Base-by-base conservation (phyloP, 2,888 invertebrate genomes). In the Tinea semifulvella region DNA sequence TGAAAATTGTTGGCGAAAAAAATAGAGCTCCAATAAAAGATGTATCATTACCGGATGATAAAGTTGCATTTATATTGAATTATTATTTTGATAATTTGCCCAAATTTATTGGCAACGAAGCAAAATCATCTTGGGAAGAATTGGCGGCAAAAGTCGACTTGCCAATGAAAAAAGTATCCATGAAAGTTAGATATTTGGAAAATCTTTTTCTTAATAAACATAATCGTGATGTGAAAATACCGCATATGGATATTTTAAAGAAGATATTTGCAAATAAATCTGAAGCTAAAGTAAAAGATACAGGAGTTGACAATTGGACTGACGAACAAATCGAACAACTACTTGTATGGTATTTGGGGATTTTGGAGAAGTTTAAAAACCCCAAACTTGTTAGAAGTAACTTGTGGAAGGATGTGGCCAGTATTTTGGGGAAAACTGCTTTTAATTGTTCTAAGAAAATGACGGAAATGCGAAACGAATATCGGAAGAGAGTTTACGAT, bases 351-450 rank as follows among this genome's bases (percentile, higher is more conserved):
- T 80, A 77, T 53, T 50, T 77, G 44, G 62, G 64, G 1, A 74
- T 77, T 55, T 58, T 77, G 50, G 76, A 77, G 1, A 75, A 75
- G 48, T 80, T 80, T 47, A 80, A 77, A 47, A 76, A 76, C 43
- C 73, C 79, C 0, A 76, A 75, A 51, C 75, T 62, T 25, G 66
- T 72, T 0, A 53, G 72, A 0, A 73, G 68, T 6, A 76, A 74
- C 14, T 52, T 80, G 0, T 80, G 79, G 79, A 61, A 68, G 55
- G 76, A 79, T 31, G 68, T 65, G 1, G 65, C 75, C 0, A 54
- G 58, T 11, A 60, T 70, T 36, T 49, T 77, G 3, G 60, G 59
- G n/a, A 73, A 73, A 46, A 73, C 64, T 43, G 68, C 79, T 0
- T 49, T 74, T 14, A 62, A 58, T 11, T 80, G 79, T 46, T 79